phyloP scores from a whole-genome alignment of 2,888 invertebrate genomes.

The Thyatira batis region DNA sequence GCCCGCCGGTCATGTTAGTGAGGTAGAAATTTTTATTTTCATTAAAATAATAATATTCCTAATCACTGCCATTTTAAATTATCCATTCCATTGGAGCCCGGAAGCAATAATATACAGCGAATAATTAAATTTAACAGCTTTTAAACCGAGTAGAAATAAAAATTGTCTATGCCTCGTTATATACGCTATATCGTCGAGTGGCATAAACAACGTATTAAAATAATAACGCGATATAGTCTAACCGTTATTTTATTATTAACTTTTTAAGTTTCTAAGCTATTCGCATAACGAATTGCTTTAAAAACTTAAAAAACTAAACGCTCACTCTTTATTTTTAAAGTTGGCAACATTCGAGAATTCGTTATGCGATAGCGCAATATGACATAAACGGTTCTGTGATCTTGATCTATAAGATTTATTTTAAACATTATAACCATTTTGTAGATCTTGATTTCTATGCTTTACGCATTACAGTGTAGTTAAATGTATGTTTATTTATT shows the following conservation, averaged over 20 bases:
- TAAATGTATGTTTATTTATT: slow-evolving; percentile 17
- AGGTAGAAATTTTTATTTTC: not conserved
- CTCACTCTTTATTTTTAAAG: not conserved
- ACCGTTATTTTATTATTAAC: not conserved
- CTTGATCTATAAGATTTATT: slow-evolving; percentile 14
- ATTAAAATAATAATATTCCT: not conserved
- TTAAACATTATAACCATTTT: slow-evolving; percentile 1
- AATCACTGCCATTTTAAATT: slow-evolving; percentile 27
- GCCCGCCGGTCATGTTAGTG: not conserved
- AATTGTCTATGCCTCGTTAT: not conserved
- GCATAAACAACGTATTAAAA: not conserved
- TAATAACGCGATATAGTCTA: not conserved
- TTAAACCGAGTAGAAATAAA: not conserved
- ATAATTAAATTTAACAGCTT: slow-evolving; percentile 11
- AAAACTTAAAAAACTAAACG: not conserved
- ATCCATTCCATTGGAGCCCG: slow-evolving; percentile 22
- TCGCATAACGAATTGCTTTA: not conserved
- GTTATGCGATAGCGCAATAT: slow-evolving; percentile 4
- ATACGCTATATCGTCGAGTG: not conserved
- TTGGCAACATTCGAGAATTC: not conserved
- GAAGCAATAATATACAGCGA: slow-evolving; percentile 30
- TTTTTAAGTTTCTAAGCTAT: not conserved
- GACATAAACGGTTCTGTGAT: slow-evolving; percentile 17
- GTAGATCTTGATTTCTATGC: slow-evolving; percentile 10
- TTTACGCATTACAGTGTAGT: slow-evolving; percentile 10